Base-by-base conservation (phyloP, 2,888 invertebrate genomes). In the Limnephilus auricula region DNA sequence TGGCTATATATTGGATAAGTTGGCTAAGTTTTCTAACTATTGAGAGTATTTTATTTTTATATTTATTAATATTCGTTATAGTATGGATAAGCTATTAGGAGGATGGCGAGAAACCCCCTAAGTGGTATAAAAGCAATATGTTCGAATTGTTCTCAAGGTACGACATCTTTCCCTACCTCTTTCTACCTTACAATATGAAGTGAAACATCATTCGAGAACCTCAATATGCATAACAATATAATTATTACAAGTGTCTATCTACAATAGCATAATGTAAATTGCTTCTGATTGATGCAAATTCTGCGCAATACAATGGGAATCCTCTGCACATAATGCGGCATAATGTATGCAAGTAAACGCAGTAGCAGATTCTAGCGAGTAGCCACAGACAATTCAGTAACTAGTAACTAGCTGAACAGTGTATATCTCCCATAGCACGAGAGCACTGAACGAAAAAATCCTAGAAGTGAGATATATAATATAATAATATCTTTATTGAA, bases 231-330 rank as follows among this genome's bases (percentile, higher is more conserved):
- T 45, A 45, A 50, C 50, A 50, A 50, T 50, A 65, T 65, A 65
- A 9, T 65, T 65, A 65, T 65, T 25, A n/a, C 25, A 65, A 65
- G 65, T 65, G 25, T 6, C 65, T 65, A 65, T 4, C 9, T 5
- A 25, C 65, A 65, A n/a, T 65, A 18, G 34, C 82, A 82, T 37
- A 34, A 25, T 82, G 82, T 82, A 82, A 82, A 82, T 82, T 34
- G 37, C 18, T 34, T 82, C 32, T 82, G 82, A 82, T 82, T 82
- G 82, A 82, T 82, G 82, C 82, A 82, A 82, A 82, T 82, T 82
- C 25, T 13, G 34, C 34, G 37, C 82, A 82, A 82, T 82, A 82
- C 34, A 34, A 82, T 37, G 37, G 31, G 37, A 82, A 82, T 82
- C 82, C 82, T 25, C 82, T 15, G 37, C 82, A 82, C 82, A n/a